Conservation (phyloP, 2,888 invertebrate species). For the Atrina japonica region DNA sequence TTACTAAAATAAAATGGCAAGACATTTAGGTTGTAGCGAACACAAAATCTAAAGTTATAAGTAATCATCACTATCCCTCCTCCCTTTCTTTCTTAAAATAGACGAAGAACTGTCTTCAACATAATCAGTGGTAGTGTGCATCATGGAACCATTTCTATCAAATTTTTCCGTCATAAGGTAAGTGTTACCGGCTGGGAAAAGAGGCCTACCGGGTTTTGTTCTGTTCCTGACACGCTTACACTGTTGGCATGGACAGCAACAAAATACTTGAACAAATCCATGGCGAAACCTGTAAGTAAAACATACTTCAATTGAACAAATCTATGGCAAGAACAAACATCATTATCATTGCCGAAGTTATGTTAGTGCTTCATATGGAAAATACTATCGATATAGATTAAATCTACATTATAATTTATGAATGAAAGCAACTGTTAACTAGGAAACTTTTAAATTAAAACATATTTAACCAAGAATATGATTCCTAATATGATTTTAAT, state of each 20-base stretch:
- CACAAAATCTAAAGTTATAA: too few species aligned
- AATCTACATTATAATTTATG: too few species aligned
- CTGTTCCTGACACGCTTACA: slow-evolving; percentile 62
- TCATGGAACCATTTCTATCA: slow-evolving; percentile 72
- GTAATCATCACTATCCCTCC: slow-evolving; percentile 28
- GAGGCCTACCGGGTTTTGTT: slow-evolving; percentile 61
- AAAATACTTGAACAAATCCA: slow-evolving; percentile 95
- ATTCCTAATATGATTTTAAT: too few species aligned
- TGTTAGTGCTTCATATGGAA: too few species aligned
- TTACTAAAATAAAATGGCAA: too few species aligned
- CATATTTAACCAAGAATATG: too few species aligned
- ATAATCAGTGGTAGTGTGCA: slow-evolving; percentile 73
- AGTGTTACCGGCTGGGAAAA: slow-evolving; percentile 55
- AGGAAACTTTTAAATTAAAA: not conserved
- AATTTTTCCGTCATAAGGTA: slow-evolving; percentile 63
- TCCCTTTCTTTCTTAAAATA: slow-evolving; percentile 20
- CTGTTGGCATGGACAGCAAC: slow-evolving; percentile 89
- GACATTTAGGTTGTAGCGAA: too few species aligned
- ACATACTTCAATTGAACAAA: too few species aligned
- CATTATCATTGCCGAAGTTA: too few species aligned
- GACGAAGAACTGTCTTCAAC: slow-evolving; percentile 53
- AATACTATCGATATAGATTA: too few species aligned
- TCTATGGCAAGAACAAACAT: too few species aligned
- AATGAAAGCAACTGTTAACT: too few species aligned
- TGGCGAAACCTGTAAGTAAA: slow-evolving; percentile 89